phyloP scores from a whole-genome alignment of 2,113 vertebrate species.

The Heterochromis multidens region DNA sequence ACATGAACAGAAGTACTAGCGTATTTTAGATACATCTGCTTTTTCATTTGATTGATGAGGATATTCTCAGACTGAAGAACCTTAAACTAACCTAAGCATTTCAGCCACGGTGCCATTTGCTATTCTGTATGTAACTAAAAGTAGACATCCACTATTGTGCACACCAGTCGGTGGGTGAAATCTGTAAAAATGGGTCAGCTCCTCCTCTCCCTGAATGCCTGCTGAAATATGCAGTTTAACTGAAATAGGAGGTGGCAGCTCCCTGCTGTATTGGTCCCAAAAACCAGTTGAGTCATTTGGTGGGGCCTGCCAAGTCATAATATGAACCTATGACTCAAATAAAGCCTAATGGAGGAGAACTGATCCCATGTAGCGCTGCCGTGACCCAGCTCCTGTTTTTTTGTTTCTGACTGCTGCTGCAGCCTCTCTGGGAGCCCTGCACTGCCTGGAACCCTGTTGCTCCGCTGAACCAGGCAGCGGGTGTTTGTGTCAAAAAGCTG shows the following conservation, averaged over 20 bases:
- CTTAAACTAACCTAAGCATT: neutral
- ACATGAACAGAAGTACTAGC: neutral
- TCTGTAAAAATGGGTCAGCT: constrained; percentile 62
- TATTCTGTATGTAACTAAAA: neutral
- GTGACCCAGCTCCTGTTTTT: constrained; percentile 20
- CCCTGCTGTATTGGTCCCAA: constrained; percentile 46
- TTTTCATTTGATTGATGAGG: neutral
- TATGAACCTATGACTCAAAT: constrained; percentile 56
- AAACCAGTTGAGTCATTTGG: constrained; percentile 57
- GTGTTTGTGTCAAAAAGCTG: neutral
- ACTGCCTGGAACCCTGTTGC: constrained; percentile 1
- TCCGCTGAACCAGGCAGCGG: neutral
- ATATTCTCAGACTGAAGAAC: neutral
- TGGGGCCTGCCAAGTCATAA: constrained; percentile 52
- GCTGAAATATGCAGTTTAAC: constrained; percentile 62
- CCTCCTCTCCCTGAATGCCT: constrained; percentile 51
- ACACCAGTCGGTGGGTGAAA: constrained; percentile 20
- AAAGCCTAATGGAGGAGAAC: constrained; percentile 38
- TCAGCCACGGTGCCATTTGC: neutral
- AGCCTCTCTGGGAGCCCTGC: constrained; percentile 1
- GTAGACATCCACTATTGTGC: neutral
- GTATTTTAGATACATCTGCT: neutral
- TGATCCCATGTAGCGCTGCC: constrained; percentile 38
- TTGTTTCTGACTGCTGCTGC: neutral
- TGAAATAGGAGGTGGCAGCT: constrained; percentile 63